Evolutionary conservation across 92 coral and sea anemone genomes (phyloP).

Genomic region (Zoanthus gigantus): DNA sequence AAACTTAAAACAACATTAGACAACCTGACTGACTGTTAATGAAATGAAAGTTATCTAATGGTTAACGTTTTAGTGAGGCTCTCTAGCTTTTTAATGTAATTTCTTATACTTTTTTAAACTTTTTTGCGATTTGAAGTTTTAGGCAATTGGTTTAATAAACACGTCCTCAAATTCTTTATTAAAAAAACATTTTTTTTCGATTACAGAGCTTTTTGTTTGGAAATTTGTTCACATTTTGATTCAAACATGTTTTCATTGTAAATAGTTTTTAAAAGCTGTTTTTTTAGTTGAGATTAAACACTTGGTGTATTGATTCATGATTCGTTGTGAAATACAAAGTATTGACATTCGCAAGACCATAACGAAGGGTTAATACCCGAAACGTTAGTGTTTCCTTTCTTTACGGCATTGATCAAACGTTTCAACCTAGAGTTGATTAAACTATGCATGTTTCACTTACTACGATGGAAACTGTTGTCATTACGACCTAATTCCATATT

Average conservation of each 20-base stretch:
- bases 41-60: conserved; percentile 21
- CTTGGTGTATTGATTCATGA: not conserved
- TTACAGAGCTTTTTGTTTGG: not conserved
- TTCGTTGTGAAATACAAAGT: too few species aligned
- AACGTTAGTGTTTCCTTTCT: too few species aligned
- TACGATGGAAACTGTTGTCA: too few species aligned
- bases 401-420: too few species aligned
- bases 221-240: too few species aligned
- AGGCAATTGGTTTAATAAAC: not conserved
- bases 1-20: conserved; percentile 8
- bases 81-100: not conserved
- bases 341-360: too few species aligned
- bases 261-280: not conserved
- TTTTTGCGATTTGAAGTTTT: not conserved
- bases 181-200: not conserved
- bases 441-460: too few species aligned
- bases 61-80: not conserved
- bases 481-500: too few species aligned
- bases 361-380: too few species aligned
- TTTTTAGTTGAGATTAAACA: not conserved
- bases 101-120: not conserved
- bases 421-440: too few species aligned
- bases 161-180: not conserved
- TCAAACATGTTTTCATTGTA: not conserved
- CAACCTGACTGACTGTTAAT: not conserved